phyloP scores from a whole-genome alignment of 1,140 invertebrate genomes.

The Daktulosphaira vitifoliae region DNA sequence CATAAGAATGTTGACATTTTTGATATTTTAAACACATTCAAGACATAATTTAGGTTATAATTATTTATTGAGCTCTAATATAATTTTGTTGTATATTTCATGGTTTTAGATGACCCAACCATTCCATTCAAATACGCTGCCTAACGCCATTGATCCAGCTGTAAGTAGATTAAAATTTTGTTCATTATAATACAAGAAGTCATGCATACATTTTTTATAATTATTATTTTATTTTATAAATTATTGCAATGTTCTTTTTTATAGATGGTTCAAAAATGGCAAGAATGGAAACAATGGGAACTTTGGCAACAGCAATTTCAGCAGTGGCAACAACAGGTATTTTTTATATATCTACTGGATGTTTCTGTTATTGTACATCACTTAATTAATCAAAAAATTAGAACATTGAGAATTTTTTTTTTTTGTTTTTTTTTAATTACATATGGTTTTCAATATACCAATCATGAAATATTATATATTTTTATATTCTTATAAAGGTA shows the following conservation, averaged over 20 bases:
- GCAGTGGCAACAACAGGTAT: conserved; percentile 64
- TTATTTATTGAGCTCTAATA: too few relatives aligned
- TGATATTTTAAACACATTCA: too few relatives aligned
- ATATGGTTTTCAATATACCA: too few relatives aligned
- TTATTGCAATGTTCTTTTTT: too few relatives aligned
- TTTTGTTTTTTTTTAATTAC: background rate
- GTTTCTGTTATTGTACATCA: conserved; percentile 60
- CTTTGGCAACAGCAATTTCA: conserved; percentile 76
- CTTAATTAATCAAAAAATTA: conserved; percentile 40
- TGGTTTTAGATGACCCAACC: background rate
- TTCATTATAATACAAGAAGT: background rate
- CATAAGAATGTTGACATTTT: too few relatives aligned
- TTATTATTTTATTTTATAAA: too few relatives aligned
- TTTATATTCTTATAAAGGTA: background rate
- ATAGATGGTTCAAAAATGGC: conserved; percentile 49
- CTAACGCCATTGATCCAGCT: conserved; percentile 23
- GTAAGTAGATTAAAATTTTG: background rate
- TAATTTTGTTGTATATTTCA: too few relatives aligned
- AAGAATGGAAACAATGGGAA: conserved; percentile 74
- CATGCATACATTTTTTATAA: background rate
- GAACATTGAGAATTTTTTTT: background rate
- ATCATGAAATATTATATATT: background rate
- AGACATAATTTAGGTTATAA: too few relatives aligned
- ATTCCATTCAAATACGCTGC: background rate
- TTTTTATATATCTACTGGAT: too few relatives aligned